Evolutionary conservation across 2,888 invertebrate genomes (phyloP).

Genomic region (Harpagoxenus sublaevis): DNA sequence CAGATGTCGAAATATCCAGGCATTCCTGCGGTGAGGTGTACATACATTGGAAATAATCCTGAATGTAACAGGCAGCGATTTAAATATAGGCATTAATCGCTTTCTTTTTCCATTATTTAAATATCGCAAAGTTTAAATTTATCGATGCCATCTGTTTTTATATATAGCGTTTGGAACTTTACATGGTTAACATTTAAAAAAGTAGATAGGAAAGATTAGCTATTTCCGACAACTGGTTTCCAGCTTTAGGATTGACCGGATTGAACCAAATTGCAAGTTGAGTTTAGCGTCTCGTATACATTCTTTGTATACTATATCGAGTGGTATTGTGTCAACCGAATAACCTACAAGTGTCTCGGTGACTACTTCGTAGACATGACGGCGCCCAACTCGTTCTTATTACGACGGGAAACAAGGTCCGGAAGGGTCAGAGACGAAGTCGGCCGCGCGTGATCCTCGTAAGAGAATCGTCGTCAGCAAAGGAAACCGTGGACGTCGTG

Average conservation of each 20-base stretch:
- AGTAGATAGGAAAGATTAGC: background rate
- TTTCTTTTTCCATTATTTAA: background rate
- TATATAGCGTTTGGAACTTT: background rate
- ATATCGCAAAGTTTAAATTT: background rate
- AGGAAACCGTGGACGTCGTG: conserved; percentile 40
- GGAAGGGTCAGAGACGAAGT: conserved; percentile 40
- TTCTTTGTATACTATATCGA: background rate
- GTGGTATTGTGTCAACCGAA: background rate
- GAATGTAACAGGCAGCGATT: background rate
- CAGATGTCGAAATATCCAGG: no score
- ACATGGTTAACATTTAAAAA: background rate
- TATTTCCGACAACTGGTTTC: background rate
- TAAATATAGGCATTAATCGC: background rate
- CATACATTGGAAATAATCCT: background rate
- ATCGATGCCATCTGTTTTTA: background rate
- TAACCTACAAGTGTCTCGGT: background rate
- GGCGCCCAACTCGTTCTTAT: background rate
- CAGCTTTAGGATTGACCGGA: background rate
- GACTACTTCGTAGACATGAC: conserved; percentile 26
- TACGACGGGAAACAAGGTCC: background rate
- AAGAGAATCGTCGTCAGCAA: conserved; percentile 44
- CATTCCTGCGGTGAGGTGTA: no score
- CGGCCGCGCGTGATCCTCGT: conserved; percentile 51
- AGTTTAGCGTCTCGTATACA: background rate
- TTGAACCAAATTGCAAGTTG: background rate